phyloP scores from a whole-genome alignment of 2,888 invertebrate genomes.

The Hyposoter didymator region DNA sequence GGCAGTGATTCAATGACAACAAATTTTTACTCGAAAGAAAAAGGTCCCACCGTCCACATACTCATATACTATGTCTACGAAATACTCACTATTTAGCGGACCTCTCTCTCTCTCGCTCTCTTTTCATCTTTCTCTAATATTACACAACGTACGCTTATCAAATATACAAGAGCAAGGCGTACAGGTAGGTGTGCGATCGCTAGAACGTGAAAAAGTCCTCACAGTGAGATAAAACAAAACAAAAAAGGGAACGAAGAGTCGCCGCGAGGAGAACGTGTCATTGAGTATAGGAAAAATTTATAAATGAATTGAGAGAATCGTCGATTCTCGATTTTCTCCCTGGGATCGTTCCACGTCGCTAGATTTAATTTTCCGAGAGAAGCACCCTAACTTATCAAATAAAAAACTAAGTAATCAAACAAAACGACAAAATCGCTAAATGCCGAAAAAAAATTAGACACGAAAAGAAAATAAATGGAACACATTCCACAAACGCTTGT shows the following conservation, averaged over 20 bases:
- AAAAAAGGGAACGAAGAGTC: conserved; percentile 4
- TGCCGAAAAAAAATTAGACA: conserved; percentile 18
- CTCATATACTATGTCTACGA: conserved; percentile 64
- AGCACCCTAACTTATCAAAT: conserved; percentile 43
- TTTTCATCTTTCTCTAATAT: conserved; percentile 43
- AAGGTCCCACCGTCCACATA: conserved; percentile 47
- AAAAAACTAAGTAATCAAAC: background rate
- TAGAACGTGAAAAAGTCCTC: conserved; percentile 43
- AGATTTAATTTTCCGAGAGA: conserved; percentile 21
- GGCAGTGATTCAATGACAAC: conserved; percentile 42
- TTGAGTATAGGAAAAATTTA: conserved; percentile 31
- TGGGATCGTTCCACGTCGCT: conserved; percentile 55
- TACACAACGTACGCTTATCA: conserved; percentile 65
- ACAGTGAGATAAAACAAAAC: conserved; percentile 37
- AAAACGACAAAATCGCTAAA: conserved; percentile 44
- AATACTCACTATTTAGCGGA: conserved; percentile 68
- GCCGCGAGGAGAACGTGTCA: conserved; percentile 3
- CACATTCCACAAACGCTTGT: conserved; percentile 31
- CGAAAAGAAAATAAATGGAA: conserved; percentile 26
- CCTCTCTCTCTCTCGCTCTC: conserved; percentile 34
- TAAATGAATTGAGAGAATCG: conserved; percentile 59
- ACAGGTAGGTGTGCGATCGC: conserved; percentile 60
- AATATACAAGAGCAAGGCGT: conserved; percentile 68
- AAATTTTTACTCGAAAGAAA: conserved; percentile 45
- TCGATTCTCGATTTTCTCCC: conserved; percentile 33